A percentile compares a stretch with the other conserved stretches of the same genome.
These are phyloP conservation scores for Micrastur ruficollis DNA, from an alignment of 2,797 vertebrate genomes.

Conservation along the genomic window DNA sequence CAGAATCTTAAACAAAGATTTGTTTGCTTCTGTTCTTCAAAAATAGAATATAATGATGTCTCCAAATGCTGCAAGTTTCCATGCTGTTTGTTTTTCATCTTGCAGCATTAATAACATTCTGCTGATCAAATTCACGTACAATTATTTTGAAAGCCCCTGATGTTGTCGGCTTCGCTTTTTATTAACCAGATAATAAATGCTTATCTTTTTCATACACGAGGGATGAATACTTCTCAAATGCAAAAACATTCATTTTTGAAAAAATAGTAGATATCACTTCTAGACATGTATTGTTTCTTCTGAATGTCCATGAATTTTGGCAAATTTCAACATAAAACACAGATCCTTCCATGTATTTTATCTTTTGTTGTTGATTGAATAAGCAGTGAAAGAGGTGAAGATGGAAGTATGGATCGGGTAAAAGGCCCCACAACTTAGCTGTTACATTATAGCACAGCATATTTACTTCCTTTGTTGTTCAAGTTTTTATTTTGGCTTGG, in stretches of 20 bases:
- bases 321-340: not conserved
- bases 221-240: not conserved
- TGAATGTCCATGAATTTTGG: not conserved
- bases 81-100: slow-evolving; percentile 25
- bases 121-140: not conserved
- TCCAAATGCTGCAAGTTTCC: slow-evolving; percentile 19
- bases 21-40: slow-evolving; percentile 16
- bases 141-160: slow-evolving; percentile 30
- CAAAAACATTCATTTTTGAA: not conserved
- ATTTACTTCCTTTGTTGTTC: not conserved
- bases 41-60: not conserved
- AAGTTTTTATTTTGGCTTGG: not conserved
- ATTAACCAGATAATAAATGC: not conserved
- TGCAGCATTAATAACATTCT: slow-evolving; percentile 22
- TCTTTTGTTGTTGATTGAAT: not conserved
- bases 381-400: not conserved
- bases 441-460: not conserved
- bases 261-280: not conserved
- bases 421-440: not conserved
- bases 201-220: slow-evolving; percentile 20
- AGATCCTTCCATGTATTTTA: not conserved
- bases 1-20: slow-evolving; percentile 40
- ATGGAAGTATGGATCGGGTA: not conserved
- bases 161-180: slow-evolving; percentile 4
- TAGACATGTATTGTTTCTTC: not conserved